These are phyloP conservation scores for Rhynchomys soricoides DNA, from an alignment of 2,113 vertebrate species.

Conservation along the genomic window DNA sequence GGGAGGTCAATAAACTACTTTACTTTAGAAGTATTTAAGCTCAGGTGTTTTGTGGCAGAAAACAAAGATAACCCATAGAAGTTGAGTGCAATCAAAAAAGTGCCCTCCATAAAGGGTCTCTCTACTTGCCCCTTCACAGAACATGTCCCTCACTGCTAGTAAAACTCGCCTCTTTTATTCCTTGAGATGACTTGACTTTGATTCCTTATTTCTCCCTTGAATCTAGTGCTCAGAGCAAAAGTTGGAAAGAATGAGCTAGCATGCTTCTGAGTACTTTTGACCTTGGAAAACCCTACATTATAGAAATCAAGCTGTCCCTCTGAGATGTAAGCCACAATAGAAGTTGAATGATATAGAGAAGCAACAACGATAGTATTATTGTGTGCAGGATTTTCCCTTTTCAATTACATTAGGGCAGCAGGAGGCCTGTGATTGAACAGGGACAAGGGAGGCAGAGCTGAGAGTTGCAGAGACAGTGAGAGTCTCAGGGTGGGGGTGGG, in stretches of 20 bases:
- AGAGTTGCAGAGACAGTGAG: too few relatives aligned
- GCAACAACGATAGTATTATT: constrained; percentile 79
- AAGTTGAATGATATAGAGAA: constrained; percentile 36
- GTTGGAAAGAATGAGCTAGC: neutral
- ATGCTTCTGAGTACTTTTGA: neutral
- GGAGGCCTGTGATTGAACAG: too few relatives aligned
- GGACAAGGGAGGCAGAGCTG: too few relatives aligned
- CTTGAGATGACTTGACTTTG: neutral
- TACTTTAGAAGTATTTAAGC: neutral
- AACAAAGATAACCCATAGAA: neutral
- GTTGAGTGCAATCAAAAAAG: neutral
- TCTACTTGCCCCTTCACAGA: neutral
- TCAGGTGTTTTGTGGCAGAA: neutral
- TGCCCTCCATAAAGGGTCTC: neutral
- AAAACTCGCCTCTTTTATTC: neutral
- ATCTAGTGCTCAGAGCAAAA: neutral
- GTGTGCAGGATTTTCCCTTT: too few relatives aligned
- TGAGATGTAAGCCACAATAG: constrained; percentile 70
- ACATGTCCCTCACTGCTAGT: neutral
- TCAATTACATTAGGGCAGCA: too few relatives aligned
- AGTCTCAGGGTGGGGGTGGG: too few relatives aligned
- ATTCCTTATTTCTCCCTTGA: neutral
- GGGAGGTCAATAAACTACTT: neutral
- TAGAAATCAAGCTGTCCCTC: constrained; percentile 77
- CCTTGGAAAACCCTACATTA: constrained; percentile 74